These are phyloP conservation scores for Nesoenas mayeri DNA, from an alignment of 2,113 vertebrate species.

Conservation along the genomic window DNA sequence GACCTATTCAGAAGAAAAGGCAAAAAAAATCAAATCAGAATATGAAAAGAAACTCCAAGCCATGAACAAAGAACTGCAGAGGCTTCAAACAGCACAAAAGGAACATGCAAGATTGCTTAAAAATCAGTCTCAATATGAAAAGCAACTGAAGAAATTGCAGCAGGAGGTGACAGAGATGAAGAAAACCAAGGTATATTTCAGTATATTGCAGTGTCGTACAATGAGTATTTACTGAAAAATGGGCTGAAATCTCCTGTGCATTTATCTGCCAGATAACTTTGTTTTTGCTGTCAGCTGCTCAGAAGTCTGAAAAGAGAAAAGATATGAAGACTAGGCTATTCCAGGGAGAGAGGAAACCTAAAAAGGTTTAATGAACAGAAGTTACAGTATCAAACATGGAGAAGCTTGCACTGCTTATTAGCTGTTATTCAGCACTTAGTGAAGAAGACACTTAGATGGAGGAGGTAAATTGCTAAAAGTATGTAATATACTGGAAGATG, in stretches of 20 bases:
- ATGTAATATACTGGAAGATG: neutral
- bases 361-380: neutral
- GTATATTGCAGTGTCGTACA: neutral
- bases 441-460: neutral
- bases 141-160: conserved; percentile 93
- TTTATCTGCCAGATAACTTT: neutral
- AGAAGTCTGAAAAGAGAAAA: neutral
- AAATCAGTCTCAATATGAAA: conserved; percentile 97
- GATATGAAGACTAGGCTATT: neutral
- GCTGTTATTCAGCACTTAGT: neutral
- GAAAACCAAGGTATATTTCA: conserved; percentile 90
- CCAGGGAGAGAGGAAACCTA: neutral
- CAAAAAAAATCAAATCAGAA: conserved; percentile 91
- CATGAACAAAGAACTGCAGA: conserved; percentile 97
- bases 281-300: neutral
- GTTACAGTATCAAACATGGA: neutral
- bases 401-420: neutral
- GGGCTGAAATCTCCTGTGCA: neutral
- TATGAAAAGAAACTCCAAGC: conserved; percentile 94
- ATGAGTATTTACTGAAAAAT: neutral
- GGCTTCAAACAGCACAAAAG: conserved; percentile 93
- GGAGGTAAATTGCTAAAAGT: neutral
- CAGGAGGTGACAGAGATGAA: conserved; percentile 97
- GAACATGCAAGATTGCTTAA: conserved; percentile 93
- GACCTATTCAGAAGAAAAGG: conserved; percentile 93